Base-by-base conservation (phyloP, 2,888 invertebrate genomes). In the Ophion ventricosus region DNA sequence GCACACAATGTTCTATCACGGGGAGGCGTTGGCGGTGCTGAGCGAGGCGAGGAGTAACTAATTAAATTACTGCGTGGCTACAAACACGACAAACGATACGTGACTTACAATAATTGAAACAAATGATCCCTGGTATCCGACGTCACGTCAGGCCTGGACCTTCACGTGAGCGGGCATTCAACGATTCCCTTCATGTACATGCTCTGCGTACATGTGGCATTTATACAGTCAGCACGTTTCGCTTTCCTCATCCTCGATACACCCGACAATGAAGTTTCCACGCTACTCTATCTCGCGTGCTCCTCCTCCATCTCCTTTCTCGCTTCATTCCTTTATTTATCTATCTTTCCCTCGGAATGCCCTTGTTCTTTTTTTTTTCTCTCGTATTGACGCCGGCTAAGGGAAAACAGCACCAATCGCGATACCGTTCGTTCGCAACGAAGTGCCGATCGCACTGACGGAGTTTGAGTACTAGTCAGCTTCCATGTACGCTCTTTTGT, bases 91-190 rank as follows among this genome's bases (percentile, higher is more conserved):
- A 82, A 85, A 79, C 87, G 85, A 89, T 91, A 92, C 92, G 92
- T 92, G 91, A 92, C 92, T 92, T 91, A 91, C 90, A 89, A 90
- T 91, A 91, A 92, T 92, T 91, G 90, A 89, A 88, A 89, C 88
- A 88, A 90, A 91, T 90, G 90, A 90, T 89, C 87, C 87, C 85
- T 84, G 85, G 87, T 88, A 87, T 84, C 83, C 83, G 84, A 85
- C 88, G 85, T 87, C 89, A 86, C 86, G 87, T 82, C 87, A 87
- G 80, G 75, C 74, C 76, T 83, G 81, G 74, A 63, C 57, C 85
- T 83, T 66, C 86, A 87, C 85, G 88, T 87, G 86, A 86, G 63
- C 74, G 73, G 76, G 80, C 81, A 86, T 87, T 87, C 83, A 86
- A 77, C 86, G 75, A 85, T 86, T 82, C 85, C 69, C 76, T 69